Evolutionary conservation across 2,888 invertebrate species (phyloP).

Genomic region (Pseudanteris insignis): DNA sequence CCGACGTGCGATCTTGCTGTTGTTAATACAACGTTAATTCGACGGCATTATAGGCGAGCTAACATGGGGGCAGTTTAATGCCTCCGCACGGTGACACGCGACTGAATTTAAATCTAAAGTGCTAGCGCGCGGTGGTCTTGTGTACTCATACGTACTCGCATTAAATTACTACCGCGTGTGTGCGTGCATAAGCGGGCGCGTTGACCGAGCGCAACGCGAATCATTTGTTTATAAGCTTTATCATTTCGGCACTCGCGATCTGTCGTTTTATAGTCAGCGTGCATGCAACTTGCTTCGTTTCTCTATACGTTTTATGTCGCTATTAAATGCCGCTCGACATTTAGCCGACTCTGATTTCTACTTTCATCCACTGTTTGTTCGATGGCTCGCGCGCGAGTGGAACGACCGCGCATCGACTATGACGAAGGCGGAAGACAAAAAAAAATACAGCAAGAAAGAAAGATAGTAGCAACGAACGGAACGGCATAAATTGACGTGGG

Average conservation of each 20-base stretch:
- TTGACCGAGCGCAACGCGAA: background rate
- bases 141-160: background rate
- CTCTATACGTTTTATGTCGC: background rate
- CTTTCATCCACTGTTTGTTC: background rate
- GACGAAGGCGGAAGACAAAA: background rate
- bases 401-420: slow-evolving; percentile 12
- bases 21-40: slow-evolving; percentile 51
- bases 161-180: too few relatives aligned
- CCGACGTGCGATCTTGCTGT: slow-evolving; percentile 27
- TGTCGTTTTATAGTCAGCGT: background rate
- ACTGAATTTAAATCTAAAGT: slow-evolving; percentile 46
- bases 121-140: background rate
- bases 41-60: slow-evolving; percentile 47
- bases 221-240: slow-evolving; percentile 4
- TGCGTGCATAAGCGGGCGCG: slow-evolving; percentile 2
- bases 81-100: slow-evolving; percentile 44
- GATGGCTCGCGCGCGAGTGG: slow-evolving; percentile 4
- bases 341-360: background rate
- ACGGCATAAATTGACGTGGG: slow-evolving; percentile 17
- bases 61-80: slow-evolving; percentile 43
- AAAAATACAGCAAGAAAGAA: too few relatives aligned
- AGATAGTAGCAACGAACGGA: too few relatives aligned
- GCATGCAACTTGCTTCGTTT: background rate
- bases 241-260: background rate
- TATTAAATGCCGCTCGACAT: too few relatives aligned